A percentile compares a stretch with the other conserved stretches of the same genome.
Conservation (phyloP, 1,140 invertebrate species). For the Vanessa atalanta region DNA sequence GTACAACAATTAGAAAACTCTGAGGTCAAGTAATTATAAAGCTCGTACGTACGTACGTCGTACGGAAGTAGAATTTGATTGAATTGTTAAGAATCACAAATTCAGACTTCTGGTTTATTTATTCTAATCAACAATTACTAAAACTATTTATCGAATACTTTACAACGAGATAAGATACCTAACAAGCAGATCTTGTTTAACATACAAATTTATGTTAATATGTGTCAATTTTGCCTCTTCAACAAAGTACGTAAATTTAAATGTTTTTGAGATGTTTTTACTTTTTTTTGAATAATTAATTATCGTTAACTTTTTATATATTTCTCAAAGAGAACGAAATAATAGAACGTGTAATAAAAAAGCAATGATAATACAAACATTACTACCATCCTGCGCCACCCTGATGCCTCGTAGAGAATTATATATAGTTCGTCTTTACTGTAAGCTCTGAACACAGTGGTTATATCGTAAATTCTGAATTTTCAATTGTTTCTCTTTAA, state of each 20-base stretch:
- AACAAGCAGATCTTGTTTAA: no score
- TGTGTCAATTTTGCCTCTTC: no score
- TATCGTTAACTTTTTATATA: neutral
- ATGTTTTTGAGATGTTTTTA: no score
- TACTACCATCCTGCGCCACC: slow-evolving; percentile 7
- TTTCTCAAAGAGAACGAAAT: neutral
- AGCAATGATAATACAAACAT: slow-evolving; percentile 1
- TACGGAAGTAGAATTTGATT: no score
- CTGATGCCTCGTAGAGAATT: slow-evolving; percentile 42
- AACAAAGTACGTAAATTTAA: no score
- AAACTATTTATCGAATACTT: no score
- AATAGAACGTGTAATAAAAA: slow-evolving; percentile 3
- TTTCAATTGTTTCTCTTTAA: slow-evolving; percentile 43
- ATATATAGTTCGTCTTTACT: slow-evolving; percentile 58
- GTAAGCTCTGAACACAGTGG: slow-evolving; percentile 20
- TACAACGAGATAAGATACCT: no score
- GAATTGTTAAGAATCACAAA: no score
- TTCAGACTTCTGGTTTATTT: no score
- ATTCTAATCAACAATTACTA: no score
- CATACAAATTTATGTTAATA: no score
- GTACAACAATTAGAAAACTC: slow-evolving; percentile 5
- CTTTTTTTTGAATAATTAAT: no score
- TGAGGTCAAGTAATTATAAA: neutral
- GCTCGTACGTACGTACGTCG: neutral
- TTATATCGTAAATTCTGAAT: slow-evolving; percentile 44